Percentiles rank a stretch among this genome's conserved stretches.
Conservation (phyloP, 2,797 vertebrate species). For the Antrozous pallidus region DNA sequence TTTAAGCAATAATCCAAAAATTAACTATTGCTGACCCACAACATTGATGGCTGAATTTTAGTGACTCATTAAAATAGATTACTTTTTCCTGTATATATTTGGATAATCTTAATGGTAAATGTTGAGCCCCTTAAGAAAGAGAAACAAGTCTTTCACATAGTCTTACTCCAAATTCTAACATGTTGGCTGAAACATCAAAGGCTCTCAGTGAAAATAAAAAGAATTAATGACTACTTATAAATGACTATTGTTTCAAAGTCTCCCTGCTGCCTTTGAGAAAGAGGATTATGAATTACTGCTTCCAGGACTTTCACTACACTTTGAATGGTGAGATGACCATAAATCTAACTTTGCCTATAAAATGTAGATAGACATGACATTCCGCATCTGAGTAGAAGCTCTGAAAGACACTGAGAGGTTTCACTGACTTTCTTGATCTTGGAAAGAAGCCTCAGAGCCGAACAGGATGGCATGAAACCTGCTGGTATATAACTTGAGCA, state of each 20-base stretch:
- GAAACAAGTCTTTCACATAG: not conserved
- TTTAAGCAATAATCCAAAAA: not conserved
- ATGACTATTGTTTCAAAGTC: not conserved
- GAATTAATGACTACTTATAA: not conserved
- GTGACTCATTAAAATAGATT: not conserved
- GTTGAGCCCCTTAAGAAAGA: slow-evolving; percentile 21
- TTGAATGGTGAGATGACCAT: not conserved
- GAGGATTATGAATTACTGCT: not conserved
- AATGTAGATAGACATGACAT: not conserved
- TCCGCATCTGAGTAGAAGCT: not conserved
- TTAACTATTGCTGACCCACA: not conserved
- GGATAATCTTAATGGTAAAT: no score
- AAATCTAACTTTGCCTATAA: slow-evolving; percentile 18
- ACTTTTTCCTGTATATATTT: not conserved
- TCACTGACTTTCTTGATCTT: not conserved
- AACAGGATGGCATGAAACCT: not conserved
- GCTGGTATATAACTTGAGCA: not conserved
- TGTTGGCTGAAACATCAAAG: not conserved
- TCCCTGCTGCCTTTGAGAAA: not conserved
- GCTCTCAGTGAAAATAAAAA: not conserved
- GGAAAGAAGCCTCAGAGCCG: not conserved
- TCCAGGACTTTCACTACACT: not conserved
- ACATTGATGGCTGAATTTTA: not conserved
- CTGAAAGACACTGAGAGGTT: not conserved
- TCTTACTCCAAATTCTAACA: not conserved